Percentiles rank a stretch among this genome's conserved stretches.
These are phyloP conservation scores for Pachyramphus minor DNA, from an alignment of 2,113 vertebrate species.

Conservation along the genomic window DNA sequence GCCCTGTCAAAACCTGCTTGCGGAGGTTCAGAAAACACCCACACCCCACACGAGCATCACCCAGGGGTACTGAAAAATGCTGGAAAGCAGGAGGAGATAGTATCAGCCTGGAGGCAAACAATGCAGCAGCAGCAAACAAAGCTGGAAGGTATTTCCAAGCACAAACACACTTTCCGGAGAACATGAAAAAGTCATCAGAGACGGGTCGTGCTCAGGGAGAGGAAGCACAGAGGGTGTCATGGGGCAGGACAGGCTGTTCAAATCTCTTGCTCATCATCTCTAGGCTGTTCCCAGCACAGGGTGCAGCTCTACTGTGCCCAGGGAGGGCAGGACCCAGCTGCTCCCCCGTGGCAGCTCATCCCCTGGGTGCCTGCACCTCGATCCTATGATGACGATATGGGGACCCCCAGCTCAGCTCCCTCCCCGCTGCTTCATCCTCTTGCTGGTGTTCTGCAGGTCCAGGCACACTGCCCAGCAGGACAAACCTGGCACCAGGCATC, in stretches of 20 bases:
- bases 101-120: conserved; percentile 19
- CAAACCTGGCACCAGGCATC: background rate
- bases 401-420: background rate
- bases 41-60: background rate
- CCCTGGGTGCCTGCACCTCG: rapidly evolving
- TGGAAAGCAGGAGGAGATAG: conserved; percentile 32
- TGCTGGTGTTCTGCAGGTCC: background rate
- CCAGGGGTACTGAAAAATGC: conserved; percentile 18
- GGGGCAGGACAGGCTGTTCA: background rate
- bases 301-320: background rate
- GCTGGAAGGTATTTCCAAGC: conserved; percentile 31
- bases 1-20: background rate
- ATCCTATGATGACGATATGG: rapidly evolving
- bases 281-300: background rate
- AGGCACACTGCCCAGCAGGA: background rate
- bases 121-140: conserved; percentile 14
- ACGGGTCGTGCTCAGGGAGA: background rate
- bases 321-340: background rate
- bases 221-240: background rate
- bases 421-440: background rate
- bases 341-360: background rate
- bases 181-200: conserved; percentile 49
- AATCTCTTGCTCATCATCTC: background rate
- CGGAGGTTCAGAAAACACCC: background rate
- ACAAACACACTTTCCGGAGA: conserved; percentile 22